Base-by-base conservation (phyloP, 2,888 invertebrate genomes). In the Aspidapion aeneum region DNA sequence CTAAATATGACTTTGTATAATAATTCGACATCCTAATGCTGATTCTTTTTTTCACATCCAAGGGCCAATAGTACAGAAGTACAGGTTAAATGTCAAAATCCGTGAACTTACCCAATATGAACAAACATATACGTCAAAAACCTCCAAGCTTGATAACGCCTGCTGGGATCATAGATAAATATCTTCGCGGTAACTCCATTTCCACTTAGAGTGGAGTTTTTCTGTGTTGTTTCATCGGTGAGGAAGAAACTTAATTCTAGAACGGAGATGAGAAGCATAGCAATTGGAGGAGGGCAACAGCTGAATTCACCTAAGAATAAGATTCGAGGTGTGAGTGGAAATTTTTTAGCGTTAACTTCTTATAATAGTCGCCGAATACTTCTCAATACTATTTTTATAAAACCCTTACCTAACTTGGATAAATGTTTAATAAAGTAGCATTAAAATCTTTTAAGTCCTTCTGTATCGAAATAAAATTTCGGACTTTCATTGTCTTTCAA, bases 41-140 rank as follows among this genome's bases (percentile, higher is more conserved):
- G n/a, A n/a, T n/a, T n/a, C n/a, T n/a, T n/a, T n/a, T n/a, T n/a
- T n/a, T n/a, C n/a, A n/a, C n/a, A n/a, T n/a, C n/a, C n/a, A n/a
- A n/a, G n/a, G n/a, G n/a, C n/a, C n/a, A 56, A 56, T 56, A 56
- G 18, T 5, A 52, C n/a, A 55, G 22, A 52, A 61, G 21, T n/a
- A 18, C 52, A 52, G 9, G 19, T 52, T 52, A 52, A 52, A 17
- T 9, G 9, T 48, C 9, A 9, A 48, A n/a, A 52, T 9, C n/a
- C 17, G 52, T 19, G 17, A 18, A 22, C 87, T 83, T 78, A 92
- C 91, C 96, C 96, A 65, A 94, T 91, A 80, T 98, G 98, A 19
- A 98, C 94, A 77, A 98, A 90, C 95, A 97, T 97, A 77, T 99
- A 99, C 0, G 94, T 91, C 56, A 97, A 73, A 78, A 90, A 98